A percentile compares a stretch with the other conserved stretches of the same genome.
These are phyloP conservation scores for Lordiphosa stackelbergi DNA, from an alignment of 1,140 invertebrate genomes.

Conservation along the genomic window DNA sequence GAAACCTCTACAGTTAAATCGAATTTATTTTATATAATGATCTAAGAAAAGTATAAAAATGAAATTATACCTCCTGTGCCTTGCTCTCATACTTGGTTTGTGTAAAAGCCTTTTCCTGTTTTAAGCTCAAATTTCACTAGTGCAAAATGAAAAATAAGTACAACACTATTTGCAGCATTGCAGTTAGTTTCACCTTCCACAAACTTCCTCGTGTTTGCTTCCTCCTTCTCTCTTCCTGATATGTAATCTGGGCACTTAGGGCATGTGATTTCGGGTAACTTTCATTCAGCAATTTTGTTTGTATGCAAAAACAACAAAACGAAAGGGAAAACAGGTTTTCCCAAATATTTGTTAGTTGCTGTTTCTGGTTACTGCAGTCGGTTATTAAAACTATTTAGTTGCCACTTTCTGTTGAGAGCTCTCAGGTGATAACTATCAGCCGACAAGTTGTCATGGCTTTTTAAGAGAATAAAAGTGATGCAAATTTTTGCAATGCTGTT, in stretches of 20 bases:
- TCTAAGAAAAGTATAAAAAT: too few species aligned
- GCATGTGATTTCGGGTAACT: constrained; percentile 5
- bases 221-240: constrained; percentile 1
- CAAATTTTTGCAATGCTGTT: too few species aligned
- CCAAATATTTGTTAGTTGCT: constrained; percentile 11
- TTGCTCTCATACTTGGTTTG: too few species aligned
- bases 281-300: not conserved
- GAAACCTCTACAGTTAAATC: too few species aligned
- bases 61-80: too few species aligned
- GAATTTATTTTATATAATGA: too few species aligned
- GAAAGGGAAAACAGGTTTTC: not conserved
- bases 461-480: too few species aligned
- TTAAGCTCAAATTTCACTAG: too few species aligned
- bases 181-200: not conserved
- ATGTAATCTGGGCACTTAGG: constrained; percentile 6
- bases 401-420: not conserved
- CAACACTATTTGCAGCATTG: not conserved
- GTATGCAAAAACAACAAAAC: not conserved
- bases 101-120: too few species aligned
- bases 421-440: constrained; percentile 4
- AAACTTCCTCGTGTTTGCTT: constrained; percentile 7
- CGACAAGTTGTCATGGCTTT: not conserved
- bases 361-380: not conserved
- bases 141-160: not conserved
- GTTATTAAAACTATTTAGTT: constrained; percentile 1